A percentile compares a stretch with the other conserved stretches of the same genome.
These are phyloP conservation scores for Oryzias celebensis DNA, from an alignment of 2,113 vertebrate species.

Conservation along the genomic window DNA sequence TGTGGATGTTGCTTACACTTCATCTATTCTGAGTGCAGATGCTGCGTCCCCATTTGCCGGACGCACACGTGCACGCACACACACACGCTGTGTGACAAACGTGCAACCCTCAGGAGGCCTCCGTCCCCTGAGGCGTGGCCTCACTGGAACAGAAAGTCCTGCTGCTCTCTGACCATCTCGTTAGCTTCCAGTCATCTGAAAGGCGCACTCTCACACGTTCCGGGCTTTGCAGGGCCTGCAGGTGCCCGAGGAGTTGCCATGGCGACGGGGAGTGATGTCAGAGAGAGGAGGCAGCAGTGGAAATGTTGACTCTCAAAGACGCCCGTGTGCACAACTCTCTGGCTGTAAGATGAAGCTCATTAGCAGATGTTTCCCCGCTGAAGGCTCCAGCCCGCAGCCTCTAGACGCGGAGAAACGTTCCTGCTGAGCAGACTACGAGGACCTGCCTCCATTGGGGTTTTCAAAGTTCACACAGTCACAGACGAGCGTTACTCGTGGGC, in stretches of 20 bases:
- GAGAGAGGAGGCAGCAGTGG: conserved; percentile 45
- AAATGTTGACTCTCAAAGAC: conserved; percentile 52
- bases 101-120: conserved; percentile 11
- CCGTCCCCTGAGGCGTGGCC: conserved; percentile 41
- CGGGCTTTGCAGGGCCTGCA: conserved; percentile 44
- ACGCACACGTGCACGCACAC: background rate
- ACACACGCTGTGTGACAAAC: conserved; percentile 22
- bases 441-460: conserved; percentile 12
- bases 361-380: conserved; percentile 19
- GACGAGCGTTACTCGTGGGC: background rate
- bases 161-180: conserved; percentile 55
- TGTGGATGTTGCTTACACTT: conserved; percentile 51
- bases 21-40: background rate
- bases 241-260: conserved; percentile 58
- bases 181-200: conserved; percentile 55
- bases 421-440: conserved; percentile 31
- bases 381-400: conserved; percentile 33
- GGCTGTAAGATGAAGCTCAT: conserved; percentile 42
- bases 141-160: conserved; percentile 50
- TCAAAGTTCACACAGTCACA: conserved; percentile 5
- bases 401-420: conserved; percentile 18
- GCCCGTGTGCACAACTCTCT: conserved; percentile 5
- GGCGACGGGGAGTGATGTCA: conserved; percentile 64
- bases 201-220: conserved; percentile 31
- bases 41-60: conserved; percentile 1